Conservation (phyloP, 2,797 vertebrate species). For the Vespertilio murinus region DNA sequence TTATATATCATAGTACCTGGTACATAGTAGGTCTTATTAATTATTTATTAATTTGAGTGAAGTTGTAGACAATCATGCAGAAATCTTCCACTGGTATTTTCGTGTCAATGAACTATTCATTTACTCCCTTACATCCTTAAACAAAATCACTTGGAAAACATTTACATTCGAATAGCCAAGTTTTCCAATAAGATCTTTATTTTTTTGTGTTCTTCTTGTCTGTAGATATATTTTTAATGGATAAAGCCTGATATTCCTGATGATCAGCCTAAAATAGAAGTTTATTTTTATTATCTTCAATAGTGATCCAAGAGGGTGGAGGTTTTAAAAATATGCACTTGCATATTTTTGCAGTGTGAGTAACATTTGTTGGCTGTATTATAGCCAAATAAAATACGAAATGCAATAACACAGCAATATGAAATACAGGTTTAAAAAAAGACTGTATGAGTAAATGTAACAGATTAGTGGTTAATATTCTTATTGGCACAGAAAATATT, state of each 20-base stretch:
- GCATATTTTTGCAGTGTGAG: background rate
- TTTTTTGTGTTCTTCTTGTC: background rate
- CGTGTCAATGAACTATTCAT: background rate
- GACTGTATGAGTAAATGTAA: background rate
- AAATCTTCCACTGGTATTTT: constrained; percentile 23
- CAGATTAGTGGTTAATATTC: background rate
- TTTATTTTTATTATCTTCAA: constrained; percentile 29
- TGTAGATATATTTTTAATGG: background rate
- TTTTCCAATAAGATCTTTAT: background rate
- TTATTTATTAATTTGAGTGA: constrained; percentile 28
- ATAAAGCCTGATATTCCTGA: background rate
- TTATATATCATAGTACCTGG: background rate
- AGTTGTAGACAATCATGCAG: background rate
- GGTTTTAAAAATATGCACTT: background rate
- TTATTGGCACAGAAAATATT: background rate
- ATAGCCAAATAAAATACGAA: background rate
- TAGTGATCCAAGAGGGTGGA: background rate
- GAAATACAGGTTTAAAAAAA: background rate
- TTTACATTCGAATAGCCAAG: background rate
- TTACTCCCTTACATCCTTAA: background rate
- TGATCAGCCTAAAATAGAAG: background rate
- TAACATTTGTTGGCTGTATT: background rate
- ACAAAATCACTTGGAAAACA: background rate
- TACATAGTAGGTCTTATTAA: constrained; percentile 5
- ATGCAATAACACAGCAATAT: background rate